Evolutionary conservation across 2,888 invertebrate species (phyloP), one percentile per base, ranked within the genome.

Genomic region (Minunthozetes semirufus): DNA sequence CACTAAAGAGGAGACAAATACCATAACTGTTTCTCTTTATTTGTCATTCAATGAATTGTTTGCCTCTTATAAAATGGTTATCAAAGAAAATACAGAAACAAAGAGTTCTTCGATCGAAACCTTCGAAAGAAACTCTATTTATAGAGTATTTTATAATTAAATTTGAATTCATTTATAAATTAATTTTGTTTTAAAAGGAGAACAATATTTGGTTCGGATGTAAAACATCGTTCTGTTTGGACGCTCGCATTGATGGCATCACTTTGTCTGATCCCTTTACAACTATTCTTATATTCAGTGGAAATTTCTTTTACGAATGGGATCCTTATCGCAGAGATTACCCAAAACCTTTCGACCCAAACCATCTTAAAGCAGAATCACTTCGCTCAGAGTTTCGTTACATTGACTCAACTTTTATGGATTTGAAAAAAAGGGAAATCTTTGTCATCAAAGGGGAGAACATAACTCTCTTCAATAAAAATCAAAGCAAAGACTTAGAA

Each of bases 121-220:
- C 13, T 17, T 48, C 17, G 13, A 17, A 11, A 11, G 48, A 48
- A 48, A 5, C 5, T 48, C 48, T 15, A 17, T 48, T 48, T 48
- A 48, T 17, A 48, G 48, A 48, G 48, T 48, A 17, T 9, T 13
- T 48, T 13, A 48, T 42, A 48, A 48, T 17, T 48, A 17, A 48
- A 2, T 48, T 48, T 33, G 5, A 33, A 48, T 48, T 48, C 3
- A 48, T n/a, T n/a, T n/a, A 13, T 48, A 17, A 48, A 17, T 48
- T 5, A 9, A 17, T n/a, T 1, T 53, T 4, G n/a, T n/a, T 53
- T 53, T 29, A 27, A 61, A 11, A 61, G 61, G 22, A 19, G 3
- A 61, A 61, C 22, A 25, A 27, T 27, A 3, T 61, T 13, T 61
- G 61, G 61, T 61, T 61, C 17, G 61, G 61, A 29, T 61, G 61